phyloP scores from a whole-genome alignment of 2,113 vertebrate genomes.

The Pipa parva region DNA sequence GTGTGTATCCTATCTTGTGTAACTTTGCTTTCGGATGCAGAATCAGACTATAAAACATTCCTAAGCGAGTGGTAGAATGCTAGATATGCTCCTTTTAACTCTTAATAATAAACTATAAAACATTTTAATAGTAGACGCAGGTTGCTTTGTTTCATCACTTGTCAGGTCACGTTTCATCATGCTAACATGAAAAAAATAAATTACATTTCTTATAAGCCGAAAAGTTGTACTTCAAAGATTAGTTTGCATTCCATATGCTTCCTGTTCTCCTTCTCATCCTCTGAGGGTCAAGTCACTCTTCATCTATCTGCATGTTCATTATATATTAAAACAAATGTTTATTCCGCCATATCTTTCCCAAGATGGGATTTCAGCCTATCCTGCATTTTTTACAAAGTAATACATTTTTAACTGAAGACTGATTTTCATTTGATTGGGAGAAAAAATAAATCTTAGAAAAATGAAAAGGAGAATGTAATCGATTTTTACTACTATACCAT shows the following conservation, averaged over 20 bases:
- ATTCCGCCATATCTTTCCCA: neutral
- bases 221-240: neutral
- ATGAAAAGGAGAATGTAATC: neutral
- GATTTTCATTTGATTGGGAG: neutral
- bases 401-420: neutral
- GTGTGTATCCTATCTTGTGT: neutral
- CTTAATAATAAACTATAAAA: neutral
- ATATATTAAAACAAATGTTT: slow-evolving; percentile 5
- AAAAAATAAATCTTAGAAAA: neutral
- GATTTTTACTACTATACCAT: too few species aligned
- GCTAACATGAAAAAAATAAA: neutral
- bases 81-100: neutral
- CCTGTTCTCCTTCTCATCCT: neutral
- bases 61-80: neutral
- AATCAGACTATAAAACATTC: neutral
- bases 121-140: neutral
- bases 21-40: neutral
- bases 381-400: neutral
- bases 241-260: neutral
- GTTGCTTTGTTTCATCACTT: neutral
- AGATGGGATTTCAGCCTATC: neutral
- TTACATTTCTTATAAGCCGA: neutral
- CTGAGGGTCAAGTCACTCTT: neutral
- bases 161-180: slow-evolving; percentile 11
- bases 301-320: slow-evolving; percentile 1